Base-by-base conservation (phyloP, 2,888 invertebrate genomes). In the Aphidoletes aphidimyza region DNA sequence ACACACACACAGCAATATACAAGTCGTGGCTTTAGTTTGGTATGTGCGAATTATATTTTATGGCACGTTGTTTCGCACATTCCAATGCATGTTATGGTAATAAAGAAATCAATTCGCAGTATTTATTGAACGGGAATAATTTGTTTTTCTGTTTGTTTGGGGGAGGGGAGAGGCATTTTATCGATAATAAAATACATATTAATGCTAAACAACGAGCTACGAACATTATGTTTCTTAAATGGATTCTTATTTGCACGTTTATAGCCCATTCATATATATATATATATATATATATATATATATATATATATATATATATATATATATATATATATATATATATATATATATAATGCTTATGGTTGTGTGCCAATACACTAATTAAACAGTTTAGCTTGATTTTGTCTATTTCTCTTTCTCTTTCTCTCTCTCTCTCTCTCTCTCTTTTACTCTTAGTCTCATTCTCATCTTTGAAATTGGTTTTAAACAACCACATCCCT, bases 101-200 rank as follows among this genome's bases (percentile, higher is more conserved):
- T 54, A 54, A 54, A 54, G 54, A 54, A 54, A 54, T 54, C 54
- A 54, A 54, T 54, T 54, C 54, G 54, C 54, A 22, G 54, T 54
- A 54, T n/a, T 54, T 54, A 54, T 54, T 22, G 22, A 54, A 22
- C 1, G n/a, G 54, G 22, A 14, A n/a, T 22, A 22, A 54, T 54
- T 54, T 54, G 54, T 54, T 17, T 47, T 54, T 54, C 22, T 54
- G 22, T n/a, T n/a, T n/a, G n/a, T n/a, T n/a, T n/a, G n/a, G n/a
- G n/a, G n/a, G n/a, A n/a, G n/a, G n/a, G n/a, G n/a, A n/a, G n/a
- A n/a, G n/a, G 22, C 22, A 5, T 54, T 54, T 47, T 47, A 47
- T 47, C 47, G 47, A 47, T 47, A 47, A 47, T 47, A 47, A 47
- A 47, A 47, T 47, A 47, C 47, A 47, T 47, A 17, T 19, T 47